These are phyloP conservation scores for Megaceryle torquata DNA, from an alignment of 2,113 vertebrate species.

Conservation along the genomic window DNA sequence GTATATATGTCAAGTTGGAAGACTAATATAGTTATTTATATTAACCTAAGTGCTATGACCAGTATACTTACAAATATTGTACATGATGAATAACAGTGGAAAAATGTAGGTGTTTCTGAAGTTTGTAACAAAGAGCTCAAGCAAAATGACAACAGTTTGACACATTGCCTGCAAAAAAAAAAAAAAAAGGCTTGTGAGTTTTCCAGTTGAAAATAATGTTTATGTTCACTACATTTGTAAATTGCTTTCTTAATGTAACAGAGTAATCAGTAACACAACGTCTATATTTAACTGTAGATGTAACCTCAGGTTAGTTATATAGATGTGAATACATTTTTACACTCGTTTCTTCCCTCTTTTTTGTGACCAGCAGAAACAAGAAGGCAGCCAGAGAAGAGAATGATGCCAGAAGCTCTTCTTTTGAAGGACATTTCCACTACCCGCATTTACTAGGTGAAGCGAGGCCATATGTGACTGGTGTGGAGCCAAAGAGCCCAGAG, in stretches of 20 bases:
- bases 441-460: accelerated
- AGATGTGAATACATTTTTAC: background rate
- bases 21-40: background rate
- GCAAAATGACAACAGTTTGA: background rate
- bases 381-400: background rate
- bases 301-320: background rate
- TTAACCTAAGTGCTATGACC: background rate
- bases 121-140: background rate
- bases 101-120: background rate
- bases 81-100: accelerated
- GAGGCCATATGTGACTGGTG: background rate
- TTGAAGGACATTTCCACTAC: accelerated
- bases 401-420: background rate
- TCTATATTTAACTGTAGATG: background rate
- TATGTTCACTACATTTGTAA: background rate
- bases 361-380: accelerated
- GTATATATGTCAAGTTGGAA: background rate
- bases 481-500: too few species aligned
- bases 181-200: background rate
- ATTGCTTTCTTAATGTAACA: background rate
- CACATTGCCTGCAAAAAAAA: background rate
- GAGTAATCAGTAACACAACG: background rate
- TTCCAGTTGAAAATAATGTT: background rate
- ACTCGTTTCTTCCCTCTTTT: background rate
- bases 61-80: background rate